Percentiles rank a stretch among this genome's conserved stretches.
Conservation (phyloP, 2,888 invertebrate species). For the Eupithecia exiguata region DNA sequence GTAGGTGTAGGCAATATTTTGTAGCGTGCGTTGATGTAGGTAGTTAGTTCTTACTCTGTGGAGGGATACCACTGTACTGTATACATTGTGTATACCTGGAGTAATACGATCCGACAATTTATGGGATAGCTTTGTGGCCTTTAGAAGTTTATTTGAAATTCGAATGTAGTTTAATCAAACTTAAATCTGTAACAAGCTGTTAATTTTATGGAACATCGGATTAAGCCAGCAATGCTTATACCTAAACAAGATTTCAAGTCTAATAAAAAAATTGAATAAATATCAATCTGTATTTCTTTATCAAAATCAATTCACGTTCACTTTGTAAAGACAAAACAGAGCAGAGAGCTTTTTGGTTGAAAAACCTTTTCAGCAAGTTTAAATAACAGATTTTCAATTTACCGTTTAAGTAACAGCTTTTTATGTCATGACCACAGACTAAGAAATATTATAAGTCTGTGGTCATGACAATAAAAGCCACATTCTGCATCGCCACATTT, state of each 20-base stretch:
- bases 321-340: background rate
- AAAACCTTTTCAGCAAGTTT: background rate
- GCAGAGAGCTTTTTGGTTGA: background rate
- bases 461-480: background rate
- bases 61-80: slow-evolving; percentile 13
- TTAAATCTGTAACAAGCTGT: background rate
- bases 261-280: background rate
- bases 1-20: background rate
- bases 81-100: too few species aligned
- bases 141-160: slow-evolving; percentile 13
- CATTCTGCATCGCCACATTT: background rate
- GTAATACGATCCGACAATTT: slow-evolving; percentile 22
- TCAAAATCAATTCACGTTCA: background rate
- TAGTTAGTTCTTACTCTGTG: background rate
- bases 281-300: background rate
- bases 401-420: background rate
- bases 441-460: too few species aligned
- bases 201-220: background rate
- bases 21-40: background rate
- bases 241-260: background rate
- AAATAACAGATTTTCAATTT: background rate
- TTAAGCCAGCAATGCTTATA: background rate
- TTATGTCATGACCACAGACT: too few species aligned
- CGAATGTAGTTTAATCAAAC: background rate
- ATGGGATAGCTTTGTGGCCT: slow-evolving; percentile 20